Conservation (phyloP, 2,113 vertebrate genomes). For the Panthera leo region DNA sequence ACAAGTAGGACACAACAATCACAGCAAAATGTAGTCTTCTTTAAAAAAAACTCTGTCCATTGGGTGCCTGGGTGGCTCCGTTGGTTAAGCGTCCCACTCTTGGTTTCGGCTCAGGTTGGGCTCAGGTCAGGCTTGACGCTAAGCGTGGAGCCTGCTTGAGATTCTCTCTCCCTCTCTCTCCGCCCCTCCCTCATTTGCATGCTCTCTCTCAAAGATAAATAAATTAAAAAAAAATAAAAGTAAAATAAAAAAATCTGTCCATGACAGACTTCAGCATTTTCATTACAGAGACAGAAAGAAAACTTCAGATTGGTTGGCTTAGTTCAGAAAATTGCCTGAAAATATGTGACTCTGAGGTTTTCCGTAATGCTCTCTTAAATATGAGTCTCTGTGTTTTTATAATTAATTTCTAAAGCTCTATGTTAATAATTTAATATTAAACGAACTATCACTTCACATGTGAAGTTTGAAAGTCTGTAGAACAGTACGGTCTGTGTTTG, state of each 20-base stretch:
- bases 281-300: neutral
- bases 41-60: neutral
- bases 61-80: no score
- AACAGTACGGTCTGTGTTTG: neutral
- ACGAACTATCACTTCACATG: neutral
- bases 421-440: neutral
- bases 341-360: neutral
- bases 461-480: neutral
- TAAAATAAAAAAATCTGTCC: neutral
- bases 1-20: neutral
- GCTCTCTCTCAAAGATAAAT: no score
- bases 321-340: neutral
- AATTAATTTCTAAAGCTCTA: neutral
- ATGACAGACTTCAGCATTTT: neutral
- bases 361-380: neutral
- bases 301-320: neutral
- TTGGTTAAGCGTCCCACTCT: no score
- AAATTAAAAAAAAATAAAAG: no score
- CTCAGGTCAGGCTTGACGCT: no score
- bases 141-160: no score
- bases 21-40: neutral
- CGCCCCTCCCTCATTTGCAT: no score
- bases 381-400: neutral
- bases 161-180: no score
- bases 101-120: no score